Conservation (phyloP, 2,888 invertebrate genomes). For the Drosophila neotestacea region DNA sequence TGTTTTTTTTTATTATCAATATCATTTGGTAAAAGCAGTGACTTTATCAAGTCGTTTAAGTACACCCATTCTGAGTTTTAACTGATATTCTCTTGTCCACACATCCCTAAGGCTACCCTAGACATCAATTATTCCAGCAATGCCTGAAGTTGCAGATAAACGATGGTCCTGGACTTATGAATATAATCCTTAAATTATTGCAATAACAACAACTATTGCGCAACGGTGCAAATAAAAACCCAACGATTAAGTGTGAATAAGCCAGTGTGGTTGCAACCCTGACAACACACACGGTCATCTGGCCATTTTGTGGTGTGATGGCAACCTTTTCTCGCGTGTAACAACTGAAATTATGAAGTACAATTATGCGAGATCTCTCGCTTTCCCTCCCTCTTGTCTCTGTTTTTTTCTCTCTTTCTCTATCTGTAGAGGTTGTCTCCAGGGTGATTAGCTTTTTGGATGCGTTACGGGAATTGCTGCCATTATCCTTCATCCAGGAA, state of each 20-base stretch:
- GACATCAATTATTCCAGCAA: constrained; percentile 48
- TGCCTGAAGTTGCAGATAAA: constrained; percentile 64
- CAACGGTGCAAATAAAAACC: constrained; percentile 62
- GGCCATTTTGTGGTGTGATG: constrained; percentile 24
- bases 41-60: constrained; percentile 2
- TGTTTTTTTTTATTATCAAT: too few relatives aligned
- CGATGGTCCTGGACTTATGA: constrained; percentile 71
- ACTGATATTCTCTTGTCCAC: neutral
- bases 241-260: constrained; percentile 75
- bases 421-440: constrained; percentile 3
- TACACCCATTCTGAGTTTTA: neutral
- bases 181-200: constrained; percentile 79
- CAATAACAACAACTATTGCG: constrained; percentile 61
- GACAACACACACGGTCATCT: constrained; percentile 15
- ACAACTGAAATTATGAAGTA: constrained; percentile 61
- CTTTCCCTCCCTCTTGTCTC: neutral
- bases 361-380: constrained; percentile 63
- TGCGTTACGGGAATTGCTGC: constrained; percentile 53
- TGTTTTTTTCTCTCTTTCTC: neutral
- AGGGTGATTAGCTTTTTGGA: constrained; percentile 76
- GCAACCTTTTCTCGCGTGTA: constrained; percentile 44
- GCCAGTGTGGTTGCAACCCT: constrained; percentile 35
- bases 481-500: constrained; percentile 51
- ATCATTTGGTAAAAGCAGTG: constrained; percentile 4
- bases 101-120: constrained; percentile 15